Evolutionary conservation across 2,113 vertebrate species (phyloP).

Genomic region (Oceanodroma tethys): DNA sequence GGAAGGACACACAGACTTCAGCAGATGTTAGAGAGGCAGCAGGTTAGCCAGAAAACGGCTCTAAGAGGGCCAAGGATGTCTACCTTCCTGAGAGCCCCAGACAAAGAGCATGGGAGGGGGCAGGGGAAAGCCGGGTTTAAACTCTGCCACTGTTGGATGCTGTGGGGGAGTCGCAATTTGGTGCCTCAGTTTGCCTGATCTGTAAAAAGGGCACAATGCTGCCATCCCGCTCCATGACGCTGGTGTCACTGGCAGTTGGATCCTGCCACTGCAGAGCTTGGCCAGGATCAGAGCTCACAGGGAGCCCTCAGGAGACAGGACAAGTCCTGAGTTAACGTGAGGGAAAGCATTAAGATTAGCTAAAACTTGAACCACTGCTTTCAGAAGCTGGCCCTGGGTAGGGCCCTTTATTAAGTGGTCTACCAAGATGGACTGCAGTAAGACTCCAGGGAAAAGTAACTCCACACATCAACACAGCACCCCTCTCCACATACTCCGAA

Average conservation of each 20-base stretch:
- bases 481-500: background rate
- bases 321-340: background rate
- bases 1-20: background rate
- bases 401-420: background rate
- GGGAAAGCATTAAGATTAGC: background rate
- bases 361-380: background rate
- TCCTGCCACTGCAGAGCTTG: background rate
- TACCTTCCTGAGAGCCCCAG: background rate
- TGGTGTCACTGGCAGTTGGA: background rate
- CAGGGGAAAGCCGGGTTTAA: background rate
- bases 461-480: background rate
- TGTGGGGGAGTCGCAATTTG: background rate
- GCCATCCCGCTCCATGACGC: rapidly evolving
- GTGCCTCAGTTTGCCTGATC: background rate
- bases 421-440: background rate
- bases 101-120: background rate
- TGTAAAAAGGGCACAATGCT: background rate
- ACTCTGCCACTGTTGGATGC: too few relatives aligned
- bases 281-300: background rate
- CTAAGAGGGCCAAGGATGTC: background rate
- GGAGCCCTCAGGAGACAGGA: background rate
- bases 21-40: background rate
- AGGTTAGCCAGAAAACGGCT: background rate
- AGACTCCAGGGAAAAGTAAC: background rate
- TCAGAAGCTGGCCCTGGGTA: background rate